Evolutionary conservation across 2,113 vertebrate species (phyloP), one percentile per base, ranked within the genome.

Genomic region (Ariopsis seemanni): DNA sequence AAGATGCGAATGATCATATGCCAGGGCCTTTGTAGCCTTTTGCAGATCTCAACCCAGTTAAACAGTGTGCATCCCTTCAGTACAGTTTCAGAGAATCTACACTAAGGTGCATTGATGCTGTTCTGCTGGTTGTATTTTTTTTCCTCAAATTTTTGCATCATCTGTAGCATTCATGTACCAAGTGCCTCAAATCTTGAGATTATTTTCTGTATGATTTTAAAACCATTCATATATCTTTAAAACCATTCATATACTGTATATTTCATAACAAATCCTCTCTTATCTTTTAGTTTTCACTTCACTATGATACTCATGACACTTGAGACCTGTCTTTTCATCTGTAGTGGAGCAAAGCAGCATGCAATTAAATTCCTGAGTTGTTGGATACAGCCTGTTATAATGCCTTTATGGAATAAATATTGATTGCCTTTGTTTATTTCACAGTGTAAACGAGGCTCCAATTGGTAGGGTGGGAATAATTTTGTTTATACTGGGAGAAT

Each of bases 401-500:
- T 91, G 91, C 92, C 90, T 92, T 90, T 74, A 74, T 89, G 90
- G 83, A 89, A 87, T 92, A 92, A 90, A 86, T 90, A 91, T 92
- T 91, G 89, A 90, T 88, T 88, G 88, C 89, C 89, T 7, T 91
- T 93, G 85, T 95, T 92, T 91, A 91, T 85, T 94, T 95, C 93
- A 93, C 94, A 90, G 94, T 93, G 92, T 81, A 93, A 95, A 94
- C 96, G 95, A 93, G 94, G 94, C 89, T 93, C 94, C 94, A 90
- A 93, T 94, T 94, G 90, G 25, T 82, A 83, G 92, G 94, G 94
- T 96, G 94, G 94, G 96, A 95, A 94, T 94, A 91, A 93, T 93
- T 94, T 95, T 90, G 87, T 96, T 96, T 95, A 95, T 91, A 91
- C 93, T 93, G 82, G 93, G 95, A 93, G 10, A 93, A 96, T 92